Percentiles rank a stretch among this genome's conserved stretches.
Evolutionary conservation across 2,113 vertebrate species (phyloP).

Genomic region (Tragelaphus buxtoni): DNA sequence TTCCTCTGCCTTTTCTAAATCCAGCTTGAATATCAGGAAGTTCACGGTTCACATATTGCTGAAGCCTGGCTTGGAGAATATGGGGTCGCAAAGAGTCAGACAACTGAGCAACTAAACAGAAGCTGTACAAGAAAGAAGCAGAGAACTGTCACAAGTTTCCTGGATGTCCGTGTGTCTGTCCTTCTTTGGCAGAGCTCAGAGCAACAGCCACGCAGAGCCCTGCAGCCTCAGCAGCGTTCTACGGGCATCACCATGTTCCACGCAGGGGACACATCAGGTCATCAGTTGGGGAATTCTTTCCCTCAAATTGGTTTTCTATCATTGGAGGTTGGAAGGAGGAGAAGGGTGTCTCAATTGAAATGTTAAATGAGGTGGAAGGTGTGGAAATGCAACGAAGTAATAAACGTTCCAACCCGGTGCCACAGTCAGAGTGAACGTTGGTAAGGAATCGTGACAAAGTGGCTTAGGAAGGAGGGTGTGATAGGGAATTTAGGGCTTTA

Average conservation of each 20-base stretch:
- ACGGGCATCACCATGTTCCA: background rate
- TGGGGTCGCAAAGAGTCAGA: background rate
- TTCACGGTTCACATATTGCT: no score
- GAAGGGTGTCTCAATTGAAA: background rate
- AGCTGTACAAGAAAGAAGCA: background rate
- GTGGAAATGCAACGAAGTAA: background rate
- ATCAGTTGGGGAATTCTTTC: background rate
- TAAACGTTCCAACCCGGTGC: background rate
- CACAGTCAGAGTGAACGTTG: background rate
- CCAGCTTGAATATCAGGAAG: no score
- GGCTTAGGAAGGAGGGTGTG: background rate
- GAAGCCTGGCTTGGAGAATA: no score
- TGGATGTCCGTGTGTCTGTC: background rate
- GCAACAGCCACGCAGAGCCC: background rate
- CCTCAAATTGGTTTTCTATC: background rate
- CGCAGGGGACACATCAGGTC: background rate
- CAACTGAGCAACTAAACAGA: background rate
- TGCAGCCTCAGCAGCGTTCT: background rate
- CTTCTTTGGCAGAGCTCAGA: background rate
- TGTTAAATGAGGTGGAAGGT: background rate
- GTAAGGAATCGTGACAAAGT: background rate
- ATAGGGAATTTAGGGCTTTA: background rate
- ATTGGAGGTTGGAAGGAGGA: background rate
- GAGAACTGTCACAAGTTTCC: background rate
- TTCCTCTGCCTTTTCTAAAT: no score